Evolutionary conservation across 2,797 vertebrate species (phyloP), one percentile per base, ranked within the genome.

Genomic region (Rousettus madagascariensis): DNA sequence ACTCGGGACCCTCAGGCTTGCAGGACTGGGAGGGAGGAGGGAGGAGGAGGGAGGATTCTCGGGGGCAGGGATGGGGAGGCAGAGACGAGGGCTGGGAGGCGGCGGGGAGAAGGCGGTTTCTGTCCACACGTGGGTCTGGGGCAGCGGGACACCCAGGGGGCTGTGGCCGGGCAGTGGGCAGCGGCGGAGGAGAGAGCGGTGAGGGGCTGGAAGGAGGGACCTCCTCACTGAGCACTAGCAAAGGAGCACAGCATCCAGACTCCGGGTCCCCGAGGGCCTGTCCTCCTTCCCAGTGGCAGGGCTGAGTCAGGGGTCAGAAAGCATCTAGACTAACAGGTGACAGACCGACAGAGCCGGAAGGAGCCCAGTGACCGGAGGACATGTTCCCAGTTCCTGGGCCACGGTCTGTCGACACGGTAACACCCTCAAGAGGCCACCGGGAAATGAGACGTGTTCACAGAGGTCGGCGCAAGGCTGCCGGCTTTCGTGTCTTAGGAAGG

Each of bases 51-150:
- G 19, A 8, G 22, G 20, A 46, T 59, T 51, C 28, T 51, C 43
- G 51, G 41, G 38, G 57, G 66, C 55, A 72, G 36, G 22, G 74
- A 1, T 5, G 8, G 33, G 22, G 30, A 72, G 6, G 24, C 33
- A 46, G 15, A 69, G 55, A 20, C 55, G 24, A 82, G 30, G 9
- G 2, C 24, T 59, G 33, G 51, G 41, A 77, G 0, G 4, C 83
- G 16, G 20, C 20, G 9, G 46, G 8, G 51, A 3, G 16, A 85
- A 6, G 17, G 19, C 7, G 49, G 57, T 15, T 17, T 74, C 22
- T 38, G 12, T 8, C 38, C 5, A 8, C 13, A 6, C 0, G 0
- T 9, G 30, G 16, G 28, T 41, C 46, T 46, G 36, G 20, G 26
- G 2, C 8, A 10, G 20, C 43, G 28, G 55, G 20, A 2, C 2